Evolutionary conservation across 1,140 invertebrate species (phyloP).

Genomic region (Calephelis virginiensis): DNA sequence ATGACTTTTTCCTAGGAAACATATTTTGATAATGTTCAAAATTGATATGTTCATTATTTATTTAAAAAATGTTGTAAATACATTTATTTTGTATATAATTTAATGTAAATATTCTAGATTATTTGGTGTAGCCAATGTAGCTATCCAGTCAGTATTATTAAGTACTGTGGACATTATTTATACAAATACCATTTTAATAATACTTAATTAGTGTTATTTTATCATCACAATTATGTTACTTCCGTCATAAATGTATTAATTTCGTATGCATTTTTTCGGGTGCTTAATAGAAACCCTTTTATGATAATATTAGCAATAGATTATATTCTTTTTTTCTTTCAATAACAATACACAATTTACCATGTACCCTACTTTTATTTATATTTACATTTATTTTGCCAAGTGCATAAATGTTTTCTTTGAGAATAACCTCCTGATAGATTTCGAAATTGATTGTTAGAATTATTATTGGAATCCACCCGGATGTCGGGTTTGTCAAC

Average conservation of each 20-base stretch:
- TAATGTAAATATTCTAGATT: constrained; percentile 68
- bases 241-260: constrained; percentile 22
- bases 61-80: constrained; percentile 68
- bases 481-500: constrained; percentile 42
- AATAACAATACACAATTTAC: constrained; percentile 18
- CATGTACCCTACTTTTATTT: constrained; percentile 18
- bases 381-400: background rate
- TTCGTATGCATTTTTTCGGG: constrained; percentile 35
- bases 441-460: constrained; percentile 72
- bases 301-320: constrained; percentile 20
- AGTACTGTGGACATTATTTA: constrained; percentile 36
- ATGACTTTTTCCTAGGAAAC: background rate
- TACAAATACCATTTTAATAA: constrained; percentile 1
- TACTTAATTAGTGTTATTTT: constrained; percentile 7
- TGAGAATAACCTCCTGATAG: constrained; percentile 61
- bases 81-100: constrained; percentile 67
- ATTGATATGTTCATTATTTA: constrained; percentile 72
- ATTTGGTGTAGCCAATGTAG: constrained; percentile 43
- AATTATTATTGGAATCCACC: constrained; percentile 49
- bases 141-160: constrained; percentile 69
- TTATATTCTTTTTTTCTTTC: constrained; percentile 15
- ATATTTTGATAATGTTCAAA: constrained; percentile 48
- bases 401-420: background rate
- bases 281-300: constrained; percentile 20
- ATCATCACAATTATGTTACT: constrained; percentile 28